Evolutionary conservation across 2,888 invertebrate genomes (phyloP), one percentile per base, ranked within the genome.

Genomic region (Rhagonycha lutea): DNA sequence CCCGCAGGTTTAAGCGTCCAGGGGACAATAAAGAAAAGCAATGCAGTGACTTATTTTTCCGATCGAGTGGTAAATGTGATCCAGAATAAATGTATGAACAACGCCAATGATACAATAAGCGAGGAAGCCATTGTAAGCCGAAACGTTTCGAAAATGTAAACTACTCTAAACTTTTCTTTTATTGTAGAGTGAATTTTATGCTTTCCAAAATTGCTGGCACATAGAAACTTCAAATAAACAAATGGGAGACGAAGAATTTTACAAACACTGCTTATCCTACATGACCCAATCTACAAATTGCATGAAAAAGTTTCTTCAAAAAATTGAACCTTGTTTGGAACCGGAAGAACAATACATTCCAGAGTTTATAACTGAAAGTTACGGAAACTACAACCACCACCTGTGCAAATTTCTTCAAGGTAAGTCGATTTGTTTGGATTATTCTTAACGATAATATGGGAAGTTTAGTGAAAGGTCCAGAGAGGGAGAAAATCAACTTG

Each of bases 321-420:
- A 69, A 26, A 3, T 76, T 9, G 4, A n/a, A 0, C 73, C 73
- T n/a, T 76, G 76, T 28, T 28, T 76, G 9, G 61, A 67, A n/a
- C 14, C 70, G 4, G 28, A 76, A 61, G 76, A 76, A 70, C 9
- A 63, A 8, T 76, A 70, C n/a, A 18, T 76, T 24, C 32, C 68
- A n/a, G 26, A 63, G 9, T 76, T 76, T 60, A 68, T 76, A 24
- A n/a, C 68, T 4, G 70, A 70, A 18, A 70, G 62, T 63, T 76
- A 73, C 26, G 73, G 70, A 24, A 65, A 68, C 12, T 73, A 76
- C 65, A 72, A 76, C 14, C 75, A 76, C 9, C 23, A 76, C 26
- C 23, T 69, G 11, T 76, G 75, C 28, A 69, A 68, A 72, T 28
- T 26, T 12, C 61, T 61, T 10, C n/a, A 63, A 68, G 68, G 62